Conservation (phyloP, 2,888 invertebrate genomes). For the Caenorhabditis sp. region DNA sequence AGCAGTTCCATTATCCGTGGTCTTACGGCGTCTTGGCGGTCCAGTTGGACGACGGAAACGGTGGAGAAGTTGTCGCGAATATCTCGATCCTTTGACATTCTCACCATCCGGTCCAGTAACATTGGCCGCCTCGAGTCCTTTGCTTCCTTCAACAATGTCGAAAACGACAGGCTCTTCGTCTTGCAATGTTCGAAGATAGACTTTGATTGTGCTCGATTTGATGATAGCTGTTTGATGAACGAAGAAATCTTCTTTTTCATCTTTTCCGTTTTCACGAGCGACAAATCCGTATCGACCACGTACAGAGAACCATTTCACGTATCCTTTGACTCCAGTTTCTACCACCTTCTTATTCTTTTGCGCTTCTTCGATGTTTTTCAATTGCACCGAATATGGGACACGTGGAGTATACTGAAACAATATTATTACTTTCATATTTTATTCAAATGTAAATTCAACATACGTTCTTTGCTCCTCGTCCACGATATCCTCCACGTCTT, state of each 20-base stretch:
- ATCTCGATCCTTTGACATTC: slow-evolving; percentile 81
- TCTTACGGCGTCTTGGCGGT: slow-evolving; percentile 4
- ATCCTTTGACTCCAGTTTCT: slow-evolving; percentile 47
- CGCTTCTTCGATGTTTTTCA: slow-evolving; percentile 37
- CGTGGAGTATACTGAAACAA: slow-evolving; percentile 1
- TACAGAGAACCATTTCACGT: slow-evolving; percentile 81
- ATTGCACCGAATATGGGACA: slow-evolving; percentile 11
- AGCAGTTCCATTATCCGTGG: background rate
- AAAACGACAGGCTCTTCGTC: slow-evolving; percentile 49
- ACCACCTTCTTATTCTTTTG: slow-evolving; percentile 43
- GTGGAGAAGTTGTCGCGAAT: slow-evolving; percentile 16
- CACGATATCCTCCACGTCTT: slow-evolving; percentile 25
- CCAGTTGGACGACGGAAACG: slow-evolving; percentile 9
- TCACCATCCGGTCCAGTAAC: slow-evolving; percentile 95
- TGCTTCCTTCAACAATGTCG: slow-evolving; percentile 80
- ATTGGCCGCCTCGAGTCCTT: slow-evolving; percentile 86
- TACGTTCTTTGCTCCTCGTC: slow-evolving; percentile 16
- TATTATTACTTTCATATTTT: slow-evolving; percentile 22
- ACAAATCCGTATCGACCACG: slow-evolving; percentile 90
- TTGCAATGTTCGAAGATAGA: slow-evolving; percentile 87
- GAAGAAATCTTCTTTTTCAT: slow-evolving; percentile 83
- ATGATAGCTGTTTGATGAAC: slow-evolving; percentile 78
- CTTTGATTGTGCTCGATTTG: slow-evolving; percentile 41
- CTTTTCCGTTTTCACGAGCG: slow-evolving; percentile 84
- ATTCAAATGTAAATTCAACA: slow-evolving; percentile 3